These are phyloP conservation scores for Myioborus melanocephalus DNA, from an alignment of 2,797 vertebrate genomes.

Conservation along the genomic window DNA sequence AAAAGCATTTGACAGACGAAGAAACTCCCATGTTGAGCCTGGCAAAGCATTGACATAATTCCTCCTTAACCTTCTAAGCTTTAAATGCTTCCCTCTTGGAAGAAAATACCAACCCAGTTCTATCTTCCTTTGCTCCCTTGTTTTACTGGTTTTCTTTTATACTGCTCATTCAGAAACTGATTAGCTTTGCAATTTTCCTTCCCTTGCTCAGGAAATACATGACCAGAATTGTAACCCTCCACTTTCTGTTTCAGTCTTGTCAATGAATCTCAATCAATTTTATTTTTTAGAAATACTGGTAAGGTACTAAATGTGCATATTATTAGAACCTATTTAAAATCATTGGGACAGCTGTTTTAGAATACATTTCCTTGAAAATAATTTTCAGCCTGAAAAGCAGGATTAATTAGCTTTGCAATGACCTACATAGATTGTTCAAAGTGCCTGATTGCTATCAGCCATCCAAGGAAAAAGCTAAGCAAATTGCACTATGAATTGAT, in stretches of 20 bases:
- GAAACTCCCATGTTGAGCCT: neutral
- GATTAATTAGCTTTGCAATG: slow-evolving; percentile 17
- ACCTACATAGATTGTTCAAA: slow-evolving; percentile 32
- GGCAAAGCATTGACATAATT: neutral
- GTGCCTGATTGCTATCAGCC: slow-evolving; percentile 1
- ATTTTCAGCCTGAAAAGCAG: slow-evolving; percentile 5
- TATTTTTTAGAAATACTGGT: neutral
- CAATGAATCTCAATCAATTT: neutral
- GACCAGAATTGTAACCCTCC: neutral
- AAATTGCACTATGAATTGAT: slow-evolving; percentile 3
- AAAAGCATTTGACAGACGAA: neutral
- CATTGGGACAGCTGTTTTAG: neutral
- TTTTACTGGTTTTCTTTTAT: neutral
- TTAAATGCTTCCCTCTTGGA: neutral
- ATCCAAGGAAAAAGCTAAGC: neutral
- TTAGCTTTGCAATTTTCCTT: neutral
- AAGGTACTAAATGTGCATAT: neutral
- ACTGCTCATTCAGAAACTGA: neutral
- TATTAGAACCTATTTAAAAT: slow-evolving; percentile 10
- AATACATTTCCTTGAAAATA: slow-evolving; percentile 18
- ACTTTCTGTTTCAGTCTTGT: neutral
- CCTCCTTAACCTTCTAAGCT: neutral
- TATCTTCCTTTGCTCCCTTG: neutral
- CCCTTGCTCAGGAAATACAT: neutral
- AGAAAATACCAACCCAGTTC: neutral